Conservation (phyloP, 1,140 invertebrate genomes). For the Phortica variegata region DNA sequence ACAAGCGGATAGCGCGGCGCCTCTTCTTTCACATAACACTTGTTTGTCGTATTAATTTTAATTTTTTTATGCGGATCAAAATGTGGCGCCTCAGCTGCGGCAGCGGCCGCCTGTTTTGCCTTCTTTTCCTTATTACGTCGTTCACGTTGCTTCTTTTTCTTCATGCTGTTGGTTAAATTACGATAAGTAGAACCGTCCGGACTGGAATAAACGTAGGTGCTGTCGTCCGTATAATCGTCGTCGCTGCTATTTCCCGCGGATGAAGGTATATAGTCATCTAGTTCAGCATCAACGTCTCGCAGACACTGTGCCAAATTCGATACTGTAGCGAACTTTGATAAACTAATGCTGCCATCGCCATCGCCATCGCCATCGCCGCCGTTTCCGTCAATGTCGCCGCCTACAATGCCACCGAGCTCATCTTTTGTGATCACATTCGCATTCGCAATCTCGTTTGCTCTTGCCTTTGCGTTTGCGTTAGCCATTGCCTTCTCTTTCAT, state of each 20-base stretch:
- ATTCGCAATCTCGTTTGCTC: too few relatives aligned
- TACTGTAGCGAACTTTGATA: constrained; percentile 58
- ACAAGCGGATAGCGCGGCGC: constrained; percentile 60
- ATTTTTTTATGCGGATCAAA: constrained; percentile 56
- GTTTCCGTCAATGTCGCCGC: constrained; percentile 7
- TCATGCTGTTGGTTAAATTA: constrained; percentile 48
- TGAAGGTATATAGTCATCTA: constrained; percentile 54
- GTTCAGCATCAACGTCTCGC: constrained; percentile 56
- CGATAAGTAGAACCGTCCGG: constrained; percentile 27
- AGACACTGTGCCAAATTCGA: constrained; percentile 57
- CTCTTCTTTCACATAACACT: constrained; percentile 60
- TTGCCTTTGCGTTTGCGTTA: too few relatives aligned
- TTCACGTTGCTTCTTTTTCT: constrained; percentile 52
- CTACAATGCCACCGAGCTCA: constrained; percentile 3
- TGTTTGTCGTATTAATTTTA: constrained; percentile 51
- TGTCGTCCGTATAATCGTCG: constrained; percentile 23
- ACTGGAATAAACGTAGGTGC: constrained; percentile 44
- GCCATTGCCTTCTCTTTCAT: too few relatives aligned
- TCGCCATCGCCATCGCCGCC: constrained; percentile 34
- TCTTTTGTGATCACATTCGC: constrained; percentile 1
- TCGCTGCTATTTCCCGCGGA: constrained; percentile 40
- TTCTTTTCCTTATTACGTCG: constrained; percentile 35
- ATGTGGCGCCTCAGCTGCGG: constrained; percentile 9
- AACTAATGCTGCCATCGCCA: constrained; percentile 46
- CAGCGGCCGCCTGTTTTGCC: constrained; percentile 30